These are phyloP conservation scores for Calcarius ornatus DNA, from an alignment of 2,113 vertebrate species.

Conservation along the genomic window DNA sequence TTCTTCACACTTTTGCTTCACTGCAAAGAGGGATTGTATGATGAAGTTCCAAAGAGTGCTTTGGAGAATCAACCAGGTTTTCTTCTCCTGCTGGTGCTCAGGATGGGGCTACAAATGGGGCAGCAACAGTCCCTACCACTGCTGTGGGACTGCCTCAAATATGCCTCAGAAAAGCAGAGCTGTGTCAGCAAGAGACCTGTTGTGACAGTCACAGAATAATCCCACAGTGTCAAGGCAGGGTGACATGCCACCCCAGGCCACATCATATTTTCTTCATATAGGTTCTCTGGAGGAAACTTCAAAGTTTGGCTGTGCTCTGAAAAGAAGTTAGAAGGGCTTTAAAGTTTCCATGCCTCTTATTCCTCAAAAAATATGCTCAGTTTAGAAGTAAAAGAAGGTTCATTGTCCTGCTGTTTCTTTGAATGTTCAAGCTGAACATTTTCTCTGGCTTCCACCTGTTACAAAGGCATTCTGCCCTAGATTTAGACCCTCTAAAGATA, in stretches of 20 bases:
- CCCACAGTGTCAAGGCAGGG: not conserved
- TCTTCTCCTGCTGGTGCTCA: not conserved
- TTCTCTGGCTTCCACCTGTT: not conserved
- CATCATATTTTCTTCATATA: not conserved
- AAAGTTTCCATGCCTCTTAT: not conserved
- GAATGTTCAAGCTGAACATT: not conserved
- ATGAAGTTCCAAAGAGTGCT: not conserved
- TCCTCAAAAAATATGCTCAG: not conserved
- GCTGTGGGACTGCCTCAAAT: not conserved
- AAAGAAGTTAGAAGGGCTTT: not conserved
- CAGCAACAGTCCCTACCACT: not conserved
- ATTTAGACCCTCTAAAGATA: not conserved
- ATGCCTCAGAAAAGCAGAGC: not conserved
- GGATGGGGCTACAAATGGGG: not conserved
- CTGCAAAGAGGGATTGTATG: not conserved
- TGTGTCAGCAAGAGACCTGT: not conserved
- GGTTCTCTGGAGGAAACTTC: not conserved
- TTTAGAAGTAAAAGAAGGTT: slow-evolving; percentile 11
- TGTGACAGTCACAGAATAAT: not conserved
- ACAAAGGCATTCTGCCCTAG: not conserved
- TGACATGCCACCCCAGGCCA: not conserved
- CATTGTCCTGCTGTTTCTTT: slow-evolving; percentile 10
- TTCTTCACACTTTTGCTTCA: not conserved
- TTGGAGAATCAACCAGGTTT: not conserved
- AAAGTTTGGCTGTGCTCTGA: not conserved